Conservation (phyloP, 2,888 invertebrate species). For the Meta bourneti region DNA sequence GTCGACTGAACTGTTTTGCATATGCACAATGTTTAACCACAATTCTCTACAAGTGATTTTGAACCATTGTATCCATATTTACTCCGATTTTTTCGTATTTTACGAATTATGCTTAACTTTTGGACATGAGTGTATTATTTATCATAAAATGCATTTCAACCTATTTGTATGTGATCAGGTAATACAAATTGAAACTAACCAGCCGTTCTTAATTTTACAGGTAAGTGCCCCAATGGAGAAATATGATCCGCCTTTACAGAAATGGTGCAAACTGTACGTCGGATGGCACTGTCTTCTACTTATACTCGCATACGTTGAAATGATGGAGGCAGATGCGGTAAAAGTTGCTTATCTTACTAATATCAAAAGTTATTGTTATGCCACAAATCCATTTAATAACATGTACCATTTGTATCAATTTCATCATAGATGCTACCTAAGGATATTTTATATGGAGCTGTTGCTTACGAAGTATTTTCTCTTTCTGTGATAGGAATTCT, state of each 20-base stretch:
- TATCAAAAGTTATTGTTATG: too few species aligned
- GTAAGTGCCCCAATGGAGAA: slow-evolving; percentile 36
- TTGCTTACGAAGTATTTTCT: slow-evolving; percentile 44
- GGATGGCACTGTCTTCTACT: slow-evolving; percentile 44
- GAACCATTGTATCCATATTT: too few species aligned
- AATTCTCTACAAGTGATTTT: too few species aligned
- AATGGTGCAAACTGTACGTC: slow-evolving; percentile 27
- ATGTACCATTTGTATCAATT: background rate
- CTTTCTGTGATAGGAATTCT: slow-evolving; percentile 39
- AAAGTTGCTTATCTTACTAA: background rate
- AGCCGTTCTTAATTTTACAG: background rate
- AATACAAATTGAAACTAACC: too few species aligned
- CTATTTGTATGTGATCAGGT: too few species aligned
- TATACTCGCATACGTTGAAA: slow-evolving; percentile 6
- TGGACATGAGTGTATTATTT: too few species aligned
- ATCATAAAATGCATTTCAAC: too few species aligned
- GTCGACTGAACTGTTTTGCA: too few species aligned
- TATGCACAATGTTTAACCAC: too few species aligned
- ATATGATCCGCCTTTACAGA: slow-evolving; percentile 46
- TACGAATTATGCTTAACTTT: too few species aligned
- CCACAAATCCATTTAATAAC: background rate
- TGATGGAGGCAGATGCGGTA: background rate
- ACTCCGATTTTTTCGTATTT: too few species aligned
- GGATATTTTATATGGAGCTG: slow-evolving; percentile 8
- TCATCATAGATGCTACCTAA: slow-evolving; percentile 12